phyloP scores from a whole-genome alignment of 2,888 invertebrate species.

The Aplocera efformata region DNA sequence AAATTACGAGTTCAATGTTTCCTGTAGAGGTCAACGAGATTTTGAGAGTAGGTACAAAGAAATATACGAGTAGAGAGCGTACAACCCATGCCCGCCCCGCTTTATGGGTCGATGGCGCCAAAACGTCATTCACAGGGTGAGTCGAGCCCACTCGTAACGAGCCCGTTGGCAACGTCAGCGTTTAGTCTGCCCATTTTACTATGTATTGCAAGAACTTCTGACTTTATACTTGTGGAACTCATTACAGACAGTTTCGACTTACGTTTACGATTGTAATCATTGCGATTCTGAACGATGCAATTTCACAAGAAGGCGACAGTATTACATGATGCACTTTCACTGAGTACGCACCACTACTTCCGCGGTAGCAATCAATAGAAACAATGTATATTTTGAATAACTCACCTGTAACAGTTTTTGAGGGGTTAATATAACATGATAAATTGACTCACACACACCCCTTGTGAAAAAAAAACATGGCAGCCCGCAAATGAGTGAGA shows the following conservation, averaged over 20 bases:
- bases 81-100: conserved; percentile 64
- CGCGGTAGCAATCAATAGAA: conserved; percentile 49
- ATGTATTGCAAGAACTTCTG: conserved; percentile 39
- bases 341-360: conserved; percentile 59
- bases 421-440: conserved; percentile 74
- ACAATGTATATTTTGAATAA: conserved; percentile 40
- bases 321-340: conserved; percentile 81
- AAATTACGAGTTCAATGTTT: conserved; percentile 44
- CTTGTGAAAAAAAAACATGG: conserved; percentile 88
- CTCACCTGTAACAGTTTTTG: conserved; percentile 71
- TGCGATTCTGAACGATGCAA: conserved; percentile 57
- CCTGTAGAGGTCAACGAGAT: conserved; percentile 54
- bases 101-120: conserved; percentile 80
- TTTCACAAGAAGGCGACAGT: conserved; percentile 76
- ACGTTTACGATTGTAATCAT: conserved; percentile 51
- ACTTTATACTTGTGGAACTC: conserved; percentile 31
- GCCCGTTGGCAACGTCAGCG: conserved; percentile 37
- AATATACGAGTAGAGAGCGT: conserved; percentile 38
- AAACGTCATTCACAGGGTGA: conserved; percentile 67
- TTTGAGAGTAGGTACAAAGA: conserved; percentile 48
- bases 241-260: conserved; percentile 48
- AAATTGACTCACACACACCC: conserved; percentile 80
- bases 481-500: conserved; percentile 77
- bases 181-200: conserved; percentile 24
- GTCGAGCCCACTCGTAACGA: conserved; percentile 36